phyloP scores from a whole-genome alignment of 2,797 vertebrate genomes.

The Urosaurus nigricauda region DNA sequence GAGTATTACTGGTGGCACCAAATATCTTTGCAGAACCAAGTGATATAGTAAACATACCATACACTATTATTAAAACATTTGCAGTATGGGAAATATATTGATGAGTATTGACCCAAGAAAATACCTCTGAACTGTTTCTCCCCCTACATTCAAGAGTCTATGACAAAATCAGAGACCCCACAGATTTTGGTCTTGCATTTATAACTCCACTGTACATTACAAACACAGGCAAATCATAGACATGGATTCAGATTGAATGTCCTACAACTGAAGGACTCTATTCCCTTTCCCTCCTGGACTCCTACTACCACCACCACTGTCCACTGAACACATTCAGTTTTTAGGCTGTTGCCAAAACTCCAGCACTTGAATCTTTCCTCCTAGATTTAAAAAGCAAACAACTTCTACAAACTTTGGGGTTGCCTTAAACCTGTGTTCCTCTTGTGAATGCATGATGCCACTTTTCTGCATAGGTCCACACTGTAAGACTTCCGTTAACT shows the following conservation, averaged over 20 bases:
- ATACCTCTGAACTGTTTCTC: not conserved
- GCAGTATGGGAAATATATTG: not conserved
- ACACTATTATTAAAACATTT: not conserved
- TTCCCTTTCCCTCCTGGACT: not conserved
- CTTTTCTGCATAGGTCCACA: not conserved
- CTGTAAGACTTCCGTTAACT: not conserved
- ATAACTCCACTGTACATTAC: not conserved
- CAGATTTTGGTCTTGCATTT: not conserved
- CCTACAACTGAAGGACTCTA: not conserved
- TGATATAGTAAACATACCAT: not conserved
- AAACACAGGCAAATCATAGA: not conserved
- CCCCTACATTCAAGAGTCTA: not conserved
- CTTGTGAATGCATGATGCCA: not conserved
- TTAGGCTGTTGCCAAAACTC: not conserved
- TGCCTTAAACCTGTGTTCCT: not conserved
- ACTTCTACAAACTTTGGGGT: not conserved
- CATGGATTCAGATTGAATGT: not conserved
- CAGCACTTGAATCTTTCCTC: not conserved
- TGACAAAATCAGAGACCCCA: not conserved
- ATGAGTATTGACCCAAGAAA: not conserved
- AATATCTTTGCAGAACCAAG: not conserved
- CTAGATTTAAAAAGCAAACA: not conserved
- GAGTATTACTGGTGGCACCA: not conserved
- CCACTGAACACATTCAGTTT: not conserved
- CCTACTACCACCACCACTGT: not conserved